Conservation (phyloP, 2,113 vertebrate genomes). For the Sakesphorus luctuosus region DNA sequence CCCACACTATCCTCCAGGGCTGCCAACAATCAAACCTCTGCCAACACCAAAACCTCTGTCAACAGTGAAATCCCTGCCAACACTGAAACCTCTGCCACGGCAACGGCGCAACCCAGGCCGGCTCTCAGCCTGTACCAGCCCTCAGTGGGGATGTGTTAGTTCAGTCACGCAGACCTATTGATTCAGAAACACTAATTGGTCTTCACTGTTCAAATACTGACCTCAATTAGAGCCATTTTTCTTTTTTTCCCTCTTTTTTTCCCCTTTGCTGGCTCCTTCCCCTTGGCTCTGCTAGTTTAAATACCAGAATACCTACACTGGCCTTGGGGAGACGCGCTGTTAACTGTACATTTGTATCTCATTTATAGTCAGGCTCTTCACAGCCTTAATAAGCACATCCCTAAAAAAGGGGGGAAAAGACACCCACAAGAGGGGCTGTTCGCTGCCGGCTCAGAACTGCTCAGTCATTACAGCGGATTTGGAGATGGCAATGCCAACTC, state of each 20-base stretch:
- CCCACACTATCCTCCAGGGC: background rate
- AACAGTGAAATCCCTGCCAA: background rate
- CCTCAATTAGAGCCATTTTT: conserved; percentile 20
- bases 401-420: background rate
- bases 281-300: conserved; percentile 36
- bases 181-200: conserved; percentile 40
- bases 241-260: background rate
- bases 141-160: background rate
- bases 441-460: background rate
- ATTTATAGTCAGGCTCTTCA: background rate
- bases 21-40: background rate
- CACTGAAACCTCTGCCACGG: accelerated
- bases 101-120: background rate
- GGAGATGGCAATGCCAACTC: background rate
- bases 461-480: background rate
- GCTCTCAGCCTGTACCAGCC: background rate
- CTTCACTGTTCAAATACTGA: conserved; percentile 25
- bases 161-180: background rate
- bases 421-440: background rate
- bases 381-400: background rate
- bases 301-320: conserved; percentile 7
- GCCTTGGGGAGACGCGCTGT: background rate
- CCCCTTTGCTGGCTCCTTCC: background rate
- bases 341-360: conserved; percentile 26
- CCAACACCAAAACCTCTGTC: background rate